Evolutionary conservation across 1,140 invertebrate species (phyloP), one percentile per base, ranked within the genome.

Genomic region (Neuroterus valhalla): DNA sequence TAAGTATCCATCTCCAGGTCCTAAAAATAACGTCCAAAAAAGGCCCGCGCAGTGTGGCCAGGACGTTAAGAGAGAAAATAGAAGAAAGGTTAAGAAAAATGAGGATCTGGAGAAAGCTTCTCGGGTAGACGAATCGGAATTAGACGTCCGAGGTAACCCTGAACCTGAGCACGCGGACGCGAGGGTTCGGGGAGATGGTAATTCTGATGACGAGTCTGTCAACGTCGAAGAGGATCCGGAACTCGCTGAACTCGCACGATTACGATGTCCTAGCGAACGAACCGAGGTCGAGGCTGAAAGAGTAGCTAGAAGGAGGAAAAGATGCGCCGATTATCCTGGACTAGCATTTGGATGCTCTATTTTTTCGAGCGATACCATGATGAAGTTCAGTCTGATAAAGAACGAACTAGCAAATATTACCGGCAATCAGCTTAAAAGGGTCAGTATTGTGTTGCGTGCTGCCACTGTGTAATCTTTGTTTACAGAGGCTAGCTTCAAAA

Each of bases 351-450:
- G 96, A 21, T 94, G 94, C 76, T 97, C 96, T 21, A 96, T 97
- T 84, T 98, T 99, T 88, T 97, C 96, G 86, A 98, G 97, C 62
- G 97, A 98, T 87, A 98, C 98, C 2, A 95, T 98, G 93, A 98
- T 99, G 94, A 98, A 98, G 90, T 98, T 98, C 91, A 97, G 94
- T 86, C 95, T 99, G 66, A 99, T 99, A 85, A 94, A 94, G 87
- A 98, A 98, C 90, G 98, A 99, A 91, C 93, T 99, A 83, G 96
- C 98, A 91, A 99, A 99, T 92, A 97, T 98, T 84, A 96, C 98
- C 92, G 96, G 97, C 87, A 97, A 97, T 88, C 97, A 98, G 88
- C 92, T 99, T 69, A 98, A 96, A 93, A 93, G 96, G 97, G 98
- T 99, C 94, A 94, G 93, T 94, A 91, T 86, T 73, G 50, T 69